Conservation (phyloP, 92 coral and sea anemone species). For the Montipora capitata region DNA sequence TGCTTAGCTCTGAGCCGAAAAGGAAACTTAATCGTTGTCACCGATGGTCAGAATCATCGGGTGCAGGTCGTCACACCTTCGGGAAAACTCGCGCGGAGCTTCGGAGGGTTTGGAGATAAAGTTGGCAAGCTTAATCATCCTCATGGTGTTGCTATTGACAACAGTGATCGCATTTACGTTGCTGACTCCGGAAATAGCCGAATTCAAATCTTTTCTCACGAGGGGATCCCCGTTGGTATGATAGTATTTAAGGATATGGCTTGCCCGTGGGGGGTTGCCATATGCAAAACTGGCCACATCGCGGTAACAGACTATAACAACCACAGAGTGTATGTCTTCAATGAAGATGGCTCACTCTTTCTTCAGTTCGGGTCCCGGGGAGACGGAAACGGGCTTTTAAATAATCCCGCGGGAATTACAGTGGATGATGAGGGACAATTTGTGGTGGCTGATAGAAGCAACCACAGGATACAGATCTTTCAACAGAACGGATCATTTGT, state of each 20-base stretch:
- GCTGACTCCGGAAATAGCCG: constrained; percentile 88
- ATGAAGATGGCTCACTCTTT: constrained; percentile 66
- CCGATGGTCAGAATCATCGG: constrained; percentile 86
- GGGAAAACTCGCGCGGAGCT: constrained; percentile 73
- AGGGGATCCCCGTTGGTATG: constrained; percentile 75
- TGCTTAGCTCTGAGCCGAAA: constrained; percentile 73
- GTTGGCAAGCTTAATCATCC: constrained; percentile 83
- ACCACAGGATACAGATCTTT: constrained; percentile 88
- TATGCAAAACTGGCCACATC: constrained; percentile 64
- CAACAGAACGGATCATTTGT: constrained; percentile 84
- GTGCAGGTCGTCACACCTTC: constrained; percentile 77
- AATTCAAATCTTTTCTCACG: constrained; percentile 80
- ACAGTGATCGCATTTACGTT: constrained; percentile 71
- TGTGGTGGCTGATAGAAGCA: constrained; percentile 86
- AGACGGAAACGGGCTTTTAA: constrained; percentile 77
- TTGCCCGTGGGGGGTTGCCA: constrained; percentile 88
- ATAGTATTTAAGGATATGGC: constrained; percentile 55
- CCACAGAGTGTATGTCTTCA: constrained; percentile 75
- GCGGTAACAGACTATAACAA: constrained; percentile 84
- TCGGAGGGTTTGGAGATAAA: constrained; percentile 76
- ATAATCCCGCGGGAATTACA: constrained; percentile 89
- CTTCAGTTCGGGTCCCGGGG: constrained; percentile 85
- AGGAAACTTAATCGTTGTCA: constrained; percentile 65
- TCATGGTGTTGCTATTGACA: constrained; percentile 81
- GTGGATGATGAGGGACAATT: constrained; percentile 86